These are phyloP conservation scores for Proteles cristata DNA, from an alignment of 2,113 vertebrate genomes.

Conservation along the genomic window DNA sequence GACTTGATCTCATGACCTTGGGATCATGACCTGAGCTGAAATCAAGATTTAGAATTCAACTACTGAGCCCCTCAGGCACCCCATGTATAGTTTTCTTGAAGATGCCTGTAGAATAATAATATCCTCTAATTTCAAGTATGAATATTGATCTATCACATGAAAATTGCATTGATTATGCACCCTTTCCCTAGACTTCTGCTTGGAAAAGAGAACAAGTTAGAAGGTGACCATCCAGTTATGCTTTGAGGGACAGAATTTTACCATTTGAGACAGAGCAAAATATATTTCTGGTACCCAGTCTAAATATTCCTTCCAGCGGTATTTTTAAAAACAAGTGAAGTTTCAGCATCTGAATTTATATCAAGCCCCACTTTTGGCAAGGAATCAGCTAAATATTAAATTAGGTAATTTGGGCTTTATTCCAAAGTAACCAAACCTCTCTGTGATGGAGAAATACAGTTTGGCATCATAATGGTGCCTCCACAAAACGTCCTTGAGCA, in stretches of 20 bases:
- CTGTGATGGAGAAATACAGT: background rate
- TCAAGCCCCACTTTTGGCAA: conserved; percentile 26
- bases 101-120: background rate
- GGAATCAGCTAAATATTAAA: conserved; percentile 36
- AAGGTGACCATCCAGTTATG: background rate
- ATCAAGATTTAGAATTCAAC: too few relatives aligned
- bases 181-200: background rate
- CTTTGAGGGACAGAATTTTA: background rate
- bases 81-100: background rate
- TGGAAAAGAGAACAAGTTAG: background rate
- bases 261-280: background rate
- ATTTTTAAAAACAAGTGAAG: conserved; percentile 62
- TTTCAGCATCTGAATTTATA: conserved; percentile 51
- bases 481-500: background rate
- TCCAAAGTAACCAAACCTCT: background rate
- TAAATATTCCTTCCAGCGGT: conserved; percentile 16
- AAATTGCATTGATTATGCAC: background rate
- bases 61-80: too few relatives aligned
- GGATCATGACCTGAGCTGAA: too few relatives aligned
- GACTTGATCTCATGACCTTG: too few relatives aligned
- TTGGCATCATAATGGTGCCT: background rate
- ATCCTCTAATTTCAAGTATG: background rate
- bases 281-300: conserved; percentile 28
- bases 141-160: background rate
- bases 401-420: background rate